A percentile compares a stretch with the other conserved stretches of the same genome.
phyloP scores from a whole-genome alignment of 2,888 invertebrate genomes.

The Pyrocoelia pectoralis region DNA sequence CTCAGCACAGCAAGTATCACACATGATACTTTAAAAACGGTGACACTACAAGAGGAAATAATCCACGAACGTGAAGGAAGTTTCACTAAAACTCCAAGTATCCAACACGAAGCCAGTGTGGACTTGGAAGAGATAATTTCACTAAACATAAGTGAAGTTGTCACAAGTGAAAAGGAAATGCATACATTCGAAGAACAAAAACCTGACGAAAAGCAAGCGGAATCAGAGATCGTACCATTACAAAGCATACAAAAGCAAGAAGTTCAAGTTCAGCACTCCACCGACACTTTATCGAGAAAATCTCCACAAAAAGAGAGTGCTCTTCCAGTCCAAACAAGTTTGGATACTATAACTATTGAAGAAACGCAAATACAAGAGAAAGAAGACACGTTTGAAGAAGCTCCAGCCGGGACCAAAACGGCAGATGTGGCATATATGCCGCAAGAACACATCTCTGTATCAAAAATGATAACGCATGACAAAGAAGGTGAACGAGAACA shows the following conservation, averaged over 20 bases:
- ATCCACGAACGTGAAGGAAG: slow-evolving; percentile 61
- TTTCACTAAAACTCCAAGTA: slow-evolving; percentile 38
- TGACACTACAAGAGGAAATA: slow-evolving; percentile 57
- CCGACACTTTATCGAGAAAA: slow-evolving; percentile 56
- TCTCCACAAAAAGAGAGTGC: slow-evolving; percentile 58
- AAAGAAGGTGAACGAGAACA: slow-evolving; percentile 50
- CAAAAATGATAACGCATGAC: slow-evolving; percentile 57
- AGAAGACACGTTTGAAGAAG: slow-evolving; percentile 53
- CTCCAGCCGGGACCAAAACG: slow-evolving; percentile 54
- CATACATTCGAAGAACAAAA: slow-evolving; percentile 54
- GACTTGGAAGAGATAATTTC: slow-evolving; percentile 34
- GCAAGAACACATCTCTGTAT: slow-evolving; percentile 54
- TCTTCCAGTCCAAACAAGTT: slow-evolving; percentile 50
- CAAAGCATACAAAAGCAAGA: slow-evolving; percentile 43
- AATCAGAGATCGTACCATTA: slow-evolving; percentile 51
- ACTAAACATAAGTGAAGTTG: slow-evolving; percentile 53
- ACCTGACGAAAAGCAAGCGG: slow-evolving; percentile 59
- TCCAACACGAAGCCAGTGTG: background rate
- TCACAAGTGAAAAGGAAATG: slow-evolving; percentile 49
- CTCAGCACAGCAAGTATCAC: slow-evolving; percentile 49
- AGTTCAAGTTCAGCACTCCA: slow-evolving; percentile 39
- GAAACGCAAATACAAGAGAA: slow-evolving; percentile 62
- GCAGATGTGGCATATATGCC: slow-evolving; percentile 60
- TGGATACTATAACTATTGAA: slow-evolving; percentile 61
- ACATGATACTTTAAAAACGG: slow-evolving; percentile 58